Base-by-base conservation (phyloP, 2,888 invertebrate species). In the Erannis defoliaria region DNA sequence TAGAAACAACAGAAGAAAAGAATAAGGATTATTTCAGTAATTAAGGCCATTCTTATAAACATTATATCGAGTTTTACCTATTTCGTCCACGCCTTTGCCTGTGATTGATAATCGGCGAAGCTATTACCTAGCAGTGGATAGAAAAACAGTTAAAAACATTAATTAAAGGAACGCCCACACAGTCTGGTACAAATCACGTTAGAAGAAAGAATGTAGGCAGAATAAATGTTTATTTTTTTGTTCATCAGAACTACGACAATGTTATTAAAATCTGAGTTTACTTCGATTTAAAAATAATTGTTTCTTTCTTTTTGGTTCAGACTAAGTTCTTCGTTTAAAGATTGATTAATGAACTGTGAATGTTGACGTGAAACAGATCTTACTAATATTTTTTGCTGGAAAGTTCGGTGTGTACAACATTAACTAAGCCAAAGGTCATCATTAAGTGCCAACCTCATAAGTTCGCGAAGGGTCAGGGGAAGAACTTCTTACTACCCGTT, bases 131-230 rank as follows among this genome's bases (percentile, higher is more conserved):
- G 26, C 45, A 18, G 18, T 16, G 46, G 19, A 48, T 38, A 38
- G 46, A 45, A 55, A 55, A 42, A 14, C 33, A 10, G 33, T 29
- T 23, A 19, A 16, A 21, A 37, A 37, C 46, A 48, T 46, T 55
- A 29, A 46, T 46, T 55, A 19, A 29, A 21, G 33, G n/a, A n/a
- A 26, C 53, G 23, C 55, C 46, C 12, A 55, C 55, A 12, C 37
- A 35, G 19, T 55, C 37, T 55, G 29, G 38, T 18, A 42, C 21
- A 16, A 26, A 19, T 18, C 29, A 33, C 45, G 16, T 45, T 45
- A 3, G 33, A 35, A 45, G 23, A 46, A 46, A n/a, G n/a, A n/a
- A 46, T 31, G 33, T 46, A 31, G 19, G 46, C 18, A 45, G 10
- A 45, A 31, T 45, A 14, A 29, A 0, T n/a, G 10, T 19, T n/a